Evolutionary conservation across 2,113 vertebrate species (phyloP), one percentile per base, ranked within the genome.

Genomic region (Chloebia gouldiae): DNA sequence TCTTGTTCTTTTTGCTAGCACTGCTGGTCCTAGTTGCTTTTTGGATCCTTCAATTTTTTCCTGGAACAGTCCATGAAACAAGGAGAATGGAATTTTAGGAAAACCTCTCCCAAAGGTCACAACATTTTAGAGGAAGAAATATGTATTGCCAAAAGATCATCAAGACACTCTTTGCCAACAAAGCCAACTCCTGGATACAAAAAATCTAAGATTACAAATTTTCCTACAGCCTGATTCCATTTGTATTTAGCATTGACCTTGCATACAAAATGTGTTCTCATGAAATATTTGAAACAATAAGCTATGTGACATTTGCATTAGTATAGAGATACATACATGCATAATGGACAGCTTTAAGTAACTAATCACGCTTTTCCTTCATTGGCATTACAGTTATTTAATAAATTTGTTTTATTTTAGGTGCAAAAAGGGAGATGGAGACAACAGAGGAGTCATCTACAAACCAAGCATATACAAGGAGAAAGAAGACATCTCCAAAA

Each of bases 401-500:
- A 91, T 51, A 15, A 0, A 37, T 30, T 49, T 93, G 35, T 92
- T 80, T 73, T 85, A 51, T 96, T 97, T 84, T 83, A 97, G 93
- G 40, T 95, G 92, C 94, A 96, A 89, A 96, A 97, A 95, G 45
- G 37, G 69, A 90, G 44, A 60, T 73, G 57, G 95, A 86, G 98
- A 95, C 77, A 97, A 94, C 66, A 98, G 96, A 93, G 94, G 92
- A 60, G 96, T 95, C 51, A 97, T 96, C 93, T 98, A 98, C 89
- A 98, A 98, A 76, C 92, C 87, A 7, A 95, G 97, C 40, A 87
- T 42, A 12, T 95, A 95, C 70, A 95, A 92, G 94, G 98, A 98
- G 10, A 97, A 98, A 11, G 97, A 98, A 7, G 97, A 97, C 9
- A 91, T 90, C 65, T 98, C 98, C n/a, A 97, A 97, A 56, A 97